A percentile compares a stretch with the other conserved stretches of the same genome.
These are phyloP conservation scores for Pygocentrus nattereri DNA, from an alignment of 2,797 vertebrate species.

Conservation along the genomic window DNA sequence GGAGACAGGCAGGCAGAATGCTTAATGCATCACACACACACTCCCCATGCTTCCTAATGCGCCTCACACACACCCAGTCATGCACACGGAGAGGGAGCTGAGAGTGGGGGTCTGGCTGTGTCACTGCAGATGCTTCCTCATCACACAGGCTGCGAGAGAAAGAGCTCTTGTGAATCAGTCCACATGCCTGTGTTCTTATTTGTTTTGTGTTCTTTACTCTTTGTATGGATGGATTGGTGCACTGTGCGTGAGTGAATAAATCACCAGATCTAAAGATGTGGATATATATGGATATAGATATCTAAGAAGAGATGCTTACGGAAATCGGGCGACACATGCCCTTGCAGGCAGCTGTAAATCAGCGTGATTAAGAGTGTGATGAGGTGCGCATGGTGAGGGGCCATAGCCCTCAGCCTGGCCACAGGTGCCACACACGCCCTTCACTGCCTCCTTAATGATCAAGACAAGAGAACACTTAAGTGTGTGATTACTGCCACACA, in stretches of 20 bases:
- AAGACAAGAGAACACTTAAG: conserved; percentile 65
- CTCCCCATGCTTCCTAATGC: conserved; percentile 85
- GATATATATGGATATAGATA: conserved; percentile 33
- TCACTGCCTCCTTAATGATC: conserved; percentile 57
- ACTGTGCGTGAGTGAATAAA: conserved; percentile 30
- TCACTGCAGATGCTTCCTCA: conserved; percentile 83
- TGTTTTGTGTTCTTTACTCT: conserved; percentile 39
- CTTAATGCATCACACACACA: conserved; percentile 93
- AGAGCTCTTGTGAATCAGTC: conserved; percentile 17
- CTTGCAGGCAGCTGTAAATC: conserved; percentile 79
- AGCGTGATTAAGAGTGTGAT: conserved; percentile 70
- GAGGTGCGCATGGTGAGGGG: conserved; percentile 71
- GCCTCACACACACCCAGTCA: conserved; percentile 95
- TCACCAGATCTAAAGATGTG: conserved; percentile 11
- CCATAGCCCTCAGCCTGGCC: conserved; percentile 52
- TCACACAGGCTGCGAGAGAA: conserved; percentile 59
- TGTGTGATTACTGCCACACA: conserved; percentile 53
- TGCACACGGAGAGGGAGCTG: conserved; percentile 91
- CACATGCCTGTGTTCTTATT: conserved; percentile 33
- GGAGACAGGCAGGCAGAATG: conserved; percentile 82
- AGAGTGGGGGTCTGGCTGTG: conserved; percentile 87
- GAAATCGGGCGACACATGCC: conserved; percentile 81
- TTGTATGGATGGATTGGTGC: conserved; percentile 55
- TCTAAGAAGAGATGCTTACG: conserved; percentile 76
- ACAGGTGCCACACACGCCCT: conserved; percentile 60